Evolutionary conservation across 2,113 vertebrate genomes (phyloP), one percentile per base, ranked within the genome.

Genomic region (Pterocles burchelli): DNA sequence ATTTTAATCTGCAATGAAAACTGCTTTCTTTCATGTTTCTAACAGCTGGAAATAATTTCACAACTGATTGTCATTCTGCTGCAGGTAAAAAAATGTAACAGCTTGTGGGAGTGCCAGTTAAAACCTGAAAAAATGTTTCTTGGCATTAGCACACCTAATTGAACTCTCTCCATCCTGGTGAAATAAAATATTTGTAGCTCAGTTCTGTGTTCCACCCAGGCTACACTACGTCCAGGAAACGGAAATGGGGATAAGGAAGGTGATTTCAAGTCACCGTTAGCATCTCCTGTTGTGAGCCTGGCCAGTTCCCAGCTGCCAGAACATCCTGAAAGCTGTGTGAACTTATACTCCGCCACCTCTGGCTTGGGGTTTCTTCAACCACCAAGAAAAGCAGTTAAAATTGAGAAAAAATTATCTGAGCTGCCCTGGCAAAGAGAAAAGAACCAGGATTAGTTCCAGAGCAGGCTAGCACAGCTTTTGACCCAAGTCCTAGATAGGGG

Each of bases 41-140:
- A 88, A 95, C 3, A 29, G 81, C 82, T 95, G 88, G 93, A 96
- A 97, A 93, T 86, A 86, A 90, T 93, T 96, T 95, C 74, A 93
- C 54, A 95, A 95, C 22, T 36, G 38, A 93, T 52, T 88, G 81
- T 85, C 57, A 91, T 72, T 95, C 83, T 91, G 84, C 68, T 92
- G 77, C 79, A 91, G 88, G 90, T 95, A 96, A 90, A 95, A 90
- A 90, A 89, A 95, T 91, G 90, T 71, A 91, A 88, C 61, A 85
- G 62, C 58, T 66, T 7, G 2, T 74, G 75, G 58, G 74, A 91
- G 79, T 83, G 85, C 59, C 92, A 90, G 79, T 63, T 89, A 94
- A 77, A 92, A 89, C 48, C 66, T 57, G 52, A 94, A 94, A 94
- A 92, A 86, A 93, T 63, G 57, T 79, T 80, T 92, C 72, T 93